phyloP scores from a whole-genome alignment of 2,113 vertebrate species.

The Meriones unguiculatus region DNA sequence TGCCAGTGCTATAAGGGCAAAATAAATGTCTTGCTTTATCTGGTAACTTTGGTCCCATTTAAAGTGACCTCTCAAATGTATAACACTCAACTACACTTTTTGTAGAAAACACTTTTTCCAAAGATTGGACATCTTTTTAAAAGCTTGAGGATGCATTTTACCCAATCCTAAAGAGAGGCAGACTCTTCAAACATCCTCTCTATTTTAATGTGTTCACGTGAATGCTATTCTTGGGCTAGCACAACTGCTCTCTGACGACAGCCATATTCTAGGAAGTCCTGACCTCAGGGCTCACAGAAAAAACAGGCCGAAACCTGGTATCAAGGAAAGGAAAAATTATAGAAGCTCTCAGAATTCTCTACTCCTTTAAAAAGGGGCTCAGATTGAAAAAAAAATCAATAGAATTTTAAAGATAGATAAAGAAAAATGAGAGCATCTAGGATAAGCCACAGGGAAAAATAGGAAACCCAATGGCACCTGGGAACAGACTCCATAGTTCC shows the following conservation, averaged over 20 bases:
- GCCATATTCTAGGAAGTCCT: neutral
- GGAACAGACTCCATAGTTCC: neutral
- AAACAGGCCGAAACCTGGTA: neutral
- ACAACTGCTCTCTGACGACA: neutral
- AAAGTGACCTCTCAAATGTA: constrained; percentile 59
- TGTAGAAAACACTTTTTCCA: constrained; percentile 33
- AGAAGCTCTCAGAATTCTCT: neutral
- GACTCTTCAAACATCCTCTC: neutral
- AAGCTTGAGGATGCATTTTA: constrained; percentile 3
- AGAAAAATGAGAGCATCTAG: neutral
- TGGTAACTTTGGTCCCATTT: constrained; percentile 70
- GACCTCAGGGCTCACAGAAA: neutral
- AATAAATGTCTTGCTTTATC: constrained; percentile 71
- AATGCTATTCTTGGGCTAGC: neutral
- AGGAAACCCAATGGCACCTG: neutral
- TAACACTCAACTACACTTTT: neutral
- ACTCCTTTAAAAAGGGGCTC: neutral
- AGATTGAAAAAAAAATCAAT: constrained; percentile 15
- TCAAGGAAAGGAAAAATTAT: constrained; percentile 17
- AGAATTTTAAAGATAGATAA: neutral
- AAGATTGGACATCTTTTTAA: constrained; percentile 9
- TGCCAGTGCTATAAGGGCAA: constrained; percentile 78
- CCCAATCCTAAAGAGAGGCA: neutral
- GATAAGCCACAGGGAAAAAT: constrained; percentile 2
- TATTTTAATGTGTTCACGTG: neutral